Base-by-base conservation (phyloP, 1,140 invertebrate genomes). In the Caenorhabditis inopinata region DNA sequence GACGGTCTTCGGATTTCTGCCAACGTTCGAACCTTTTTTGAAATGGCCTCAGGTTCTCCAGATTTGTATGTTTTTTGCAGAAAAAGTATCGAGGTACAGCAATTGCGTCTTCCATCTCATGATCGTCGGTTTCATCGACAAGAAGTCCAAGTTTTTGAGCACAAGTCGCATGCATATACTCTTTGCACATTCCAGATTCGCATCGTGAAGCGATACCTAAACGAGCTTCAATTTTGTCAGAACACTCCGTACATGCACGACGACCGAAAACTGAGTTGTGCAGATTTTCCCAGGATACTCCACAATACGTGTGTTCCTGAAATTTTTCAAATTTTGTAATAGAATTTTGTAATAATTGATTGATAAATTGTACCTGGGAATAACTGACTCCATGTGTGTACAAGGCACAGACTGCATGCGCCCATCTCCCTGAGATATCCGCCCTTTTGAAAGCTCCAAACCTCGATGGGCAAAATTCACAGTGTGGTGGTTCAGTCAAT, bases 371-470 rank as follows among this genome's bases (percentile, higher is more conserved):
- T 18, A 96, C 94, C 91, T 98, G 95, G 58, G 94, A 95, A 90
- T 98, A 97, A 38, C 95, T 94, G 21, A 98, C 95, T n/a, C 96
- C 96, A 42, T 94, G 95, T 35, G 96, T 94, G 89, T 97, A 98
- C 16, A 97, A 90, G 5, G 95, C 95, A 91, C 97, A 99, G 11
- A 98, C 94, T 38, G 98, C 90, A 90, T 99, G 97, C 18, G 98
- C 95, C 96, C 96, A 99, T 88, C 95, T 89, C 51, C 46, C 83
- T 32, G 73, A 73, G 21, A 85, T 48, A 78, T 84, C 82, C 11
- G 74, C 51, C 42, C 16, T 94, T 90, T 98, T 98, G 87, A 95
- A 97, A 83, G 97, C 95, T 62, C 95, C 96, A 86, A 94, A 95
- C 80, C 84, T 79, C 80, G 89, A 90, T 18, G 91, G 91, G 87